Evolutionary conservation across 1,140 invertebrate genomes (phyloP).

Genomic region (Aphelenchoides besseyi): DNA sequence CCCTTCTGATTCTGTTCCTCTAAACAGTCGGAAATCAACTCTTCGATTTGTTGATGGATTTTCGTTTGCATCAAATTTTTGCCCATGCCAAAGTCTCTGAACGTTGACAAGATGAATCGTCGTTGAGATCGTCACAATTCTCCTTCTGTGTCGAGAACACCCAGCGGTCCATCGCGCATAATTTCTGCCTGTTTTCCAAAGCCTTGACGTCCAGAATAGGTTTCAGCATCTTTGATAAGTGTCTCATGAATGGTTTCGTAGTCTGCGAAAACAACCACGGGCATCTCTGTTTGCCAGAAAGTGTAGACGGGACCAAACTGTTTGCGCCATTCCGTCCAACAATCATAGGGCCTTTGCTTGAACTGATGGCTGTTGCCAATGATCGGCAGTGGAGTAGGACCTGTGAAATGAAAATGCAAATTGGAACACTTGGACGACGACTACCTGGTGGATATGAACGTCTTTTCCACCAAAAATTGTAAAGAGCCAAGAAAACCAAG

Average conservation of each 20-base stretch:
- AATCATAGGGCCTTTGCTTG: neutral
- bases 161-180: neutral
- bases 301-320: conserved; percentile 38
- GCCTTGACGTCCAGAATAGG: conserved; percentile 26
- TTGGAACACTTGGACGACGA: too few species aligned
- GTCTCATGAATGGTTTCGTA: conserved; percentile 27
- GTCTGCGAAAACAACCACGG: conserved; percentile 31
- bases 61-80: neutral
- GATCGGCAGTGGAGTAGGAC: neutral
- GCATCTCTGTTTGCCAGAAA: conserved; percentile 30
- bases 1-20: neutral
- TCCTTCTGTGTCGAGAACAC: conserved; percentile 37
- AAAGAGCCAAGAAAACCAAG: too few species aligned
- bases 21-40: neutral
- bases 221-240: conserved; percentile 34
- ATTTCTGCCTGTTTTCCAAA: conserved; percentile 22
- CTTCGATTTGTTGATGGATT: neutral
- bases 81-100: neutral
- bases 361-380: neutral
- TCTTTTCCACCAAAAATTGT: too few species aligned
- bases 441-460: too few species aligned
- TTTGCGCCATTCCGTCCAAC: conserved; percentile 23
- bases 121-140: conserved; percentile 26
- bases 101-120: conserved; percentile 25
- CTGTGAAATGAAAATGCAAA: too few species aligned